Base-by-base conservation (phyloP, 2,113 vertebrate species). In the Otis tarda region DNA sequence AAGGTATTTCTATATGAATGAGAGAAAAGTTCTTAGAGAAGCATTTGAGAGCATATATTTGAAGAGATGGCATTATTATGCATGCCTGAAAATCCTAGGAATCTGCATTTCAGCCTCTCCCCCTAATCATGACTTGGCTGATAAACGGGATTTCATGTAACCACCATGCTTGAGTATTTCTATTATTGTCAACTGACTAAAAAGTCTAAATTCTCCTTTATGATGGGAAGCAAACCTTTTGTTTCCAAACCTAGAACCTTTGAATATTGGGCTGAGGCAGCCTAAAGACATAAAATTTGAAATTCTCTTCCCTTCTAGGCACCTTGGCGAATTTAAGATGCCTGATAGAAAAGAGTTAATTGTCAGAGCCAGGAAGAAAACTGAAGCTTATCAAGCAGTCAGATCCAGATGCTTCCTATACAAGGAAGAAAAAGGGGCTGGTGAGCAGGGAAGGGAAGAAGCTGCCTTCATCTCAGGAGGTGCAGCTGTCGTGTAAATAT, bases 401-500 rank as follows among this genome's bases (percentile, higher is more conserved):
- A 81, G 23, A 83, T 83, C 68, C 69, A 94, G 65, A 87, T 73
- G 47, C 39, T 89, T 86, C 60, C 64, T 64, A 31, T 10, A 71
- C n/a, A 75, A 68, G 76, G 37, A 78, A 45, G 68, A 77, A 77
- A 83, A 83, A 73, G 28, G 50, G 21, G 13, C 53, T 76, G 37
- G 61, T 49, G 53, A 69, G 49, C 65, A 76, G 84, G 0, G 14
- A 77, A 76, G 70, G 28, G 39, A 87, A 92, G 78, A 76, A 85
- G 45, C 47, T 93, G 65, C 50, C 69, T 76, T 87, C 53, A 80
- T 93, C 82, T 79, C 75, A 74, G 87, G 87, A 94, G 83, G 91
- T 91, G 55, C 79, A 96, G 82, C 84, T 96, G 59, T 76, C 81
- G 8, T 18, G 70, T 89, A 90, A 87, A 85, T 53, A 87, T 33